Evolutionary conservation across 2,888 invertebrate species (phyloP).

Genomic region (Cryptus viduatorius): DNA sequence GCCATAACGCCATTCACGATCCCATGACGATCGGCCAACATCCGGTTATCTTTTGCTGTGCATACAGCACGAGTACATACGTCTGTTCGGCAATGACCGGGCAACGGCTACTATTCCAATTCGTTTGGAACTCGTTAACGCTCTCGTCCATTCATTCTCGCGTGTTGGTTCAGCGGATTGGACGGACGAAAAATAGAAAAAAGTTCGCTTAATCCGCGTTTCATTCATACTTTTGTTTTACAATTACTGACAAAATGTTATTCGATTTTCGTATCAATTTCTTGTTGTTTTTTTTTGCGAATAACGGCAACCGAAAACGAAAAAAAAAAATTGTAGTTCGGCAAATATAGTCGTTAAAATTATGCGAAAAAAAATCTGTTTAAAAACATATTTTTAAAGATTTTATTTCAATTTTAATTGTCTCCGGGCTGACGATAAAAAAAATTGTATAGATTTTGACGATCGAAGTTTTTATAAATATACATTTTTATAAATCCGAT

Average conservation of each 20-base stretch:
- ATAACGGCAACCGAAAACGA: too few species aligned
- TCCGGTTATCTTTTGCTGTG: neutral
- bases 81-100: neutral
- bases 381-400: neutral
- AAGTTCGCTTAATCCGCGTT: neutral
- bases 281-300: too few species aligned
- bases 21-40: neutral
- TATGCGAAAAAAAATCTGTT: neutral
- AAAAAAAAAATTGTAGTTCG: too few species aligned
- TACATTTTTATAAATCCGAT: conserved; percentile 23
- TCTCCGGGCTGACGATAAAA: conserved; percentile 26
- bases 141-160: neutral
- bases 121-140: conserved; percentile 17
- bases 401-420: neutral
- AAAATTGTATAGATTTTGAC: neutral
- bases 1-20: neutral
- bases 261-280: neutral
- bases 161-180: neutral
- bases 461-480: neutral
- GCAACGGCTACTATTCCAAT: neutral
- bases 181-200: neutral
- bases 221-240: neutral
- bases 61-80: neutral
- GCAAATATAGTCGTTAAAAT: neutral
- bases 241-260: neutral